Evolutionary conservation across 1,140 invertebrate genomes (phyloP).

Genomic region (Sitophilus oryzae): DNA sequence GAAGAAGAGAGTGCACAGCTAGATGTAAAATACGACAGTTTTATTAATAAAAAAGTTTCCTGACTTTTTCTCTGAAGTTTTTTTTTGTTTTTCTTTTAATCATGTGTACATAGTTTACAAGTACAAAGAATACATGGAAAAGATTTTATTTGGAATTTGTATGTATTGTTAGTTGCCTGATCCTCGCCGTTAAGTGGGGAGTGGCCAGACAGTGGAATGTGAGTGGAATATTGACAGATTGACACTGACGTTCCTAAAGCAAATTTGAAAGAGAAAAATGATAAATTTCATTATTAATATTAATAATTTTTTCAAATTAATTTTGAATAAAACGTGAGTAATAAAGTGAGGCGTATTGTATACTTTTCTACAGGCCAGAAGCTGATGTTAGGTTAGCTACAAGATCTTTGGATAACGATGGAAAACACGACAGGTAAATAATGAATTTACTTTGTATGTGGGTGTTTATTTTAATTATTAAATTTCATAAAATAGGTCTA

Average conservation of each 20-base stretch:
- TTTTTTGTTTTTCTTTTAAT: too few relatives aligned
- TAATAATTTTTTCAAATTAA: too few relatives aligned
- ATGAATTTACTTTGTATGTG: not conserved
- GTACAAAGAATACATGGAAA: too few relatives aligned
- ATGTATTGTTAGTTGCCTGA: not conserved
- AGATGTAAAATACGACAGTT: slow-evolving; percentile 33
- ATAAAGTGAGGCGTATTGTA: not conserved
- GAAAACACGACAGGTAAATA: not conserved
- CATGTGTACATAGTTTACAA: too few relatives aligned
- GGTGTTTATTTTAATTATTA: too few relatives aligned
- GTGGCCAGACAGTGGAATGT: not conserved
- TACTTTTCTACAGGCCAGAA: not conserved
- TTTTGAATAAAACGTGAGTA: not conserved
- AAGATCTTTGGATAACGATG: not conserved
- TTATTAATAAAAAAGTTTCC: slow-evolving; percentile 18
- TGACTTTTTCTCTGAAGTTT: too few relatives aligned
- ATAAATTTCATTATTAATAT: too few relatives aligned
- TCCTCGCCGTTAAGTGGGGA: too few relatives aligned
- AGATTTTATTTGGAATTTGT: too few relatives aligned
- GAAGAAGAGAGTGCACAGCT: slow-evolving; percentile 42
- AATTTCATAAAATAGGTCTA: too few relatives aligned
- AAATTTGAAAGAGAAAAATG: too few relatives aligned
- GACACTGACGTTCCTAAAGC: not conserved
- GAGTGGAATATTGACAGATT: too few relatives aligned
- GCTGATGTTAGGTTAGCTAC: not conserved